These are phyloP conservation scores for Diprion similis DNA, from an alignment of 1,140 invertebrate species.

Conservation along the genomic window DNA sequence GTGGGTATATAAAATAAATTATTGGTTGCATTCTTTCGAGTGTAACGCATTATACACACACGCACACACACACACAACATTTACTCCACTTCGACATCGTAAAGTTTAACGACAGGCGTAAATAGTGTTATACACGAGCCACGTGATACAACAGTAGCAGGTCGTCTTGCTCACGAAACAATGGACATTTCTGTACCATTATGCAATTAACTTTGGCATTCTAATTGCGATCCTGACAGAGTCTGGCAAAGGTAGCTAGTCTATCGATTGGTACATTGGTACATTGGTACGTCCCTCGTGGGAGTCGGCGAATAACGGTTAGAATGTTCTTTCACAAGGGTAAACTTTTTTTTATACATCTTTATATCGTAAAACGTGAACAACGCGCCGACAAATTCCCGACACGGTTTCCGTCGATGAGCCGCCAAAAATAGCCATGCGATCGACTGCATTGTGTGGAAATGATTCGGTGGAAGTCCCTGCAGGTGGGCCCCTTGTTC, in stretches of 20 bases:
- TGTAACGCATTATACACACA: neutral
- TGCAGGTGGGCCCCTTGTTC: neutral
- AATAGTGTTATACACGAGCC: neutral
- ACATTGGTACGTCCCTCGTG: neutral
- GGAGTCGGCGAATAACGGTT: neutral
- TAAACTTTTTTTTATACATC: too few species aligned
- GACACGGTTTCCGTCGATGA: neutral
- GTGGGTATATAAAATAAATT: slow-evolving; percentile 1
- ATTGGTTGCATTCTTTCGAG: neutral
- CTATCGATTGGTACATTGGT: neutral
- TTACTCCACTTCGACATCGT: slow-evolving; percentile 4
- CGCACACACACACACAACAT: neutral
- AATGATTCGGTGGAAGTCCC: neutral
- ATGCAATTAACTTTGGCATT: neutral
- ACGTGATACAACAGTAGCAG: neutral
- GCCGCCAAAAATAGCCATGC: neutral
- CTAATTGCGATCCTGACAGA: neutral
- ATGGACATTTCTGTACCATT: neutral
- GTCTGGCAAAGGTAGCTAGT: neutral
- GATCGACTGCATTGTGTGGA: neutral
- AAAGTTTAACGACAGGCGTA: neutral
- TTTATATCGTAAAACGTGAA: neutral
- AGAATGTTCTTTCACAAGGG: neutral
- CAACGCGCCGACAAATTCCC: neutral
- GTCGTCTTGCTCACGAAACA: neutral